Evolutionary conservation across 2,888 invertebrate species (phyloP).

Genomic region (Odontothrips loti): DNA sequence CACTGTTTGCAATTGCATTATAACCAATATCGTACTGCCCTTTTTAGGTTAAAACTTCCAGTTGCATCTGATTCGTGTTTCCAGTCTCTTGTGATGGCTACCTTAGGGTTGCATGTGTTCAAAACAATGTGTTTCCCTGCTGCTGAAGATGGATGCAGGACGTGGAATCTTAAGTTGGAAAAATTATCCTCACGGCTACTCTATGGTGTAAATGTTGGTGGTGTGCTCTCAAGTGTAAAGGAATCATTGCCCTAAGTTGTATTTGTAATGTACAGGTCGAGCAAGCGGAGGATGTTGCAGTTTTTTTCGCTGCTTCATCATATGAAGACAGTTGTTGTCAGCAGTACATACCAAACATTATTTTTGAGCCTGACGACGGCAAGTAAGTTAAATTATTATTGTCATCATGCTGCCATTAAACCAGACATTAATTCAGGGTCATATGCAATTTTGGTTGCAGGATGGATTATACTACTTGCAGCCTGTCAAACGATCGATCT

Average conservation of each 20-base stretch:
- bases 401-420: too few relatives aligned
- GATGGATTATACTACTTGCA: too few relatives aligned
- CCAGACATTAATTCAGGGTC: not conserved
- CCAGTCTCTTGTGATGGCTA: too few relatives aligned
- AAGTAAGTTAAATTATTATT: not conserved
- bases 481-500: too few relatives aligned
- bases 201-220: not conserved
- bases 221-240: not conserved
- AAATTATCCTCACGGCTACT: not conserved
- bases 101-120: too few relatives aligned
- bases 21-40: too few relatives aligned
- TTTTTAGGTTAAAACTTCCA: too few relatives aligned
- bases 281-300: not conserved
- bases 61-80: too few relatives aligned
- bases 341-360: not conserved
- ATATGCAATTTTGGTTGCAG: too few relatives aligned
- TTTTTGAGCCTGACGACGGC: not conserved
- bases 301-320: not conserved
- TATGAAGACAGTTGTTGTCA: not conserved
- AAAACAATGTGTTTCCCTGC: too few relatives aligned
- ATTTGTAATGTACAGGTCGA: not conserved
- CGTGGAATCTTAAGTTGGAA: not conserved
- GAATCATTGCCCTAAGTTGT: not conserved
- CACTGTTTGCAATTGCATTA: too few relatives aligned
- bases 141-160: not conserved